These are phyloP conservation scores for Todiramphus saurophagus DNA, from an alignment of 2,113 vertebrate species.

Conservation along the genomic window DNA sequence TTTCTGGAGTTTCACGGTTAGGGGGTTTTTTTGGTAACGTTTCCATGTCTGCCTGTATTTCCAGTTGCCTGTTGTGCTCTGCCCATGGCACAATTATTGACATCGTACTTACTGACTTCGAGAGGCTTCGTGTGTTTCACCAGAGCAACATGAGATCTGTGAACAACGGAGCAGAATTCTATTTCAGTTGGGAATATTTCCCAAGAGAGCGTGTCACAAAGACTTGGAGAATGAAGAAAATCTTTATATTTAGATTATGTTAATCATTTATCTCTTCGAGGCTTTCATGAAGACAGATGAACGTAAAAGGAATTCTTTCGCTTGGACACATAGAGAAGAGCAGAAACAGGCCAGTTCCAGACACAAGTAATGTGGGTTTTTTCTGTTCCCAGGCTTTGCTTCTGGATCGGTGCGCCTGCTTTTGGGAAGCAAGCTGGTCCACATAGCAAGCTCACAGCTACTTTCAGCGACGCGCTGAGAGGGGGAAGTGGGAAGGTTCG, in stretches of 20 bases:
- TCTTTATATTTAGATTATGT: slow-evolving; percentile 31
- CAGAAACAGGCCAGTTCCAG: neutral
- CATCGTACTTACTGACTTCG: neutral
- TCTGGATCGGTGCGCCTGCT: neutral
- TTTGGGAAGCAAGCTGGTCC: neutral
- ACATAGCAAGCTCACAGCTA: neutral
- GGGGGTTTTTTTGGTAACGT: neutral
- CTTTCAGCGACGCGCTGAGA: neutral
- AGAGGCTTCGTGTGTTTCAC: neutral
- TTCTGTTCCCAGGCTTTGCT: neutral
- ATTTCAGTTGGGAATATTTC: neutral
- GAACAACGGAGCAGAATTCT: neutral
- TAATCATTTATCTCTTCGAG: slow-evolving; percentile 35
- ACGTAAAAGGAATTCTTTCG: neutral
- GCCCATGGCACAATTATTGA: neutral
- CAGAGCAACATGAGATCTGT: neutral
- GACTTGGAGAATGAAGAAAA: slow-evolving; percentile 9
- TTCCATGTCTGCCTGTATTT: neutral
- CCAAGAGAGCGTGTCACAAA: neutral
- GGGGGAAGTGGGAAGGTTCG: neutral
- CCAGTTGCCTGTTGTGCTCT: neutral
- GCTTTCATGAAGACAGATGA: neutral
- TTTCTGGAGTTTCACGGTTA: neutral
- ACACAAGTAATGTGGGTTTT: neutral
- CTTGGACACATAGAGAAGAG: neutral